Conservation (phyloP, 2,888 invertebrate species). For the Hydriomena furcata region DNA sequence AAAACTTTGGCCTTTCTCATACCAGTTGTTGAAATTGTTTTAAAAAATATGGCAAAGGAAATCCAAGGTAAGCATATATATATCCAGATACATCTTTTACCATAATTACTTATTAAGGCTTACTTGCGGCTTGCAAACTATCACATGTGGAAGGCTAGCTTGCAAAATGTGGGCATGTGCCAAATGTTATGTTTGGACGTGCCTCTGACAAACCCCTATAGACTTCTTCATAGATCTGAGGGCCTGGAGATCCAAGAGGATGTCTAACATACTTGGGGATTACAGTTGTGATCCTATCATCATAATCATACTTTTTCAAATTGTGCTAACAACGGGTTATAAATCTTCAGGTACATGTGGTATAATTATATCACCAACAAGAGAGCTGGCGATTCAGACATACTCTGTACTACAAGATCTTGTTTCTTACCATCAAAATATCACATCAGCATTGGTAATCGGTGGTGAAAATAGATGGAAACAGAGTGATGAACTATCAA, state of each 20-base stretch:
- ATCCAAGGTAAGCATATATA: slow-evolving; percentile 40
- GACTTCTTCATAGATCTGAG: too few species aligned
- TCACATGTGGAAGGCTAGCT: too few species aligned
- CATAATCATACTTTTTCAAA: too few species aligned
- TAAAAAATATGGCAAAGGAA: slow-evolving; percentile 74
- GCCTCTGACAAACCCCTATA: too few species aligned
- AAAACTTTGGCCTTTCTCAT: slow-evolving; percentile 98
- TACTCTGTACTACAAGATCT: slow-evolving; percentile 96
- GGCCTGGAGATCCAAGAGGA: too few species aligned
- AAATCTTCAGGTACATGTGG: slow-evolving; percentile 88
- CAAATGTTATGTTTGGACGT: too few species aligned
- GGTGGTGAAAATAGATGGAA: slow-evolving; percentile 95
- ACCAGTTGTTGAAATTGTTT: slow-evolving; percentile 94
- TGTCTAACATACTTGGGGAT: too few species aligned
- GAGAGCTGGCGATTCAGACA: slow-evolving; percentile 98
- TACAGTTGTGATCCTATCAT: too few species aligned
- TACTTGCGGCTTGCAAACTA: too few species aligned
- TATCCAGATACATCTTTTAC: not conserved
- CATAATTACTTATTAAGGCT: too few species aligned
- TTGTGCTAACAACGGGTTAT: not conserved
- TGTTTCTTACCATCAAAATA: slow-evolving; percentile 90
- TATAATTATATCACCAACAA: slow-evolving; percentile 96
- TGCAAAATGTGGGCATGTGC: too few species aligned
- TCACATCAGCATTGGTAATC: slow-evolving; percentile 93
- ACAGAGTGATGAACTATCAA: slow-evolving; percentile 92